Percentiles rank a stretch among this genome's conserved stretches.
Conservation (phyloP, 2,797 vertebrate genomes). For the Erethizon dorsatum region DNA sequence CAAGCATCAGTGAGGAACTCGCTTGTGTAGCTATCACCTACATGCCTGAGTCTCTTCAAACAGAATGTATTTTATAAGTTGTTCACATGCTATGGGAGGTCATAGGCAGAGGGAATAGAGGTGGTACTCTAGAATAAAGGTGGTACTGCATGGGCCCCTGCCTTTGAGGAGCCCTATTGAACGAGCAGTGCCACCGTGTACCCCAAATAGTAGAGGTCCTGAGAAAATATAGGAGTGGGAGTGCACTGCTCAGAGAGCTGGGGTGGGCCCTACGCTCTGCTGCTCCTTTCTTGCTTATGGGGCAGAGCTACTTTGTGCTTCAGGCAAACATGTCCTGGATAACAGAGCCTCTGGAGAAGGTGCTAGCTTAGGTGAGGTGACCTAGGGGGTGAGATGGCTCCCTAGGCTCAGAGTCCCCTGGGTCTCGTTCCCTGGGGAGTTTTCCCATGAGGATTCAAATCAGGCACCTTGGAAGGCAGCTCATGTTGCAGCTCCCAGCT, state of each 20-base stretch:
- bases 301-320: neutral
- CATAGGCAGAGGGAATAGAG: neutral
- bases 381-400: neutral
- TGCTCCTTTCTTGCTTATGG: neutral
- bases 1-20: neutral
- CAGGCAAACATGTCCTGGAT: neutral
- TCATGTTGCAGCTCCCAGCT: neutral
- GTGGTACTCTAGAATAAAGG: slow-evolving; percentile 36
- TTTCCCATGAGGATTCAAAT: slow-evolving; percentile 52
- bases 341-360: neutral
- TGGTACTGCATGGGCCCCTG: neutral
- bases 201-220: neutral
- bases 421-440: neutral
- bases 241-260: neutral
- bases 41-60: slow-evolving; percentile 27
- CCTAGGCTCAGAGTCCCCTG: neutral
- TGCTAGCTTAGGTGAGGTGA: neutral
- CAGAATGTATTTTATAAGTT: neutral
- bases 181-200: neutral
- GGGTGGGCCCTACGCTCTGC: neutral
- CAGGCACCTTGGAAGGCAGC: neutral
- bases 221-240: neutral
- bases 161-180: neutral
- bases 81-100: neutral
- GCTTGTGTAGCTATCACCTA: neutral